These are phyloP conservation scores for Branchinecta lynchi DNA, from an alignment of 1,140 invertebrate species.

Conservation along the genomic window DNA sequence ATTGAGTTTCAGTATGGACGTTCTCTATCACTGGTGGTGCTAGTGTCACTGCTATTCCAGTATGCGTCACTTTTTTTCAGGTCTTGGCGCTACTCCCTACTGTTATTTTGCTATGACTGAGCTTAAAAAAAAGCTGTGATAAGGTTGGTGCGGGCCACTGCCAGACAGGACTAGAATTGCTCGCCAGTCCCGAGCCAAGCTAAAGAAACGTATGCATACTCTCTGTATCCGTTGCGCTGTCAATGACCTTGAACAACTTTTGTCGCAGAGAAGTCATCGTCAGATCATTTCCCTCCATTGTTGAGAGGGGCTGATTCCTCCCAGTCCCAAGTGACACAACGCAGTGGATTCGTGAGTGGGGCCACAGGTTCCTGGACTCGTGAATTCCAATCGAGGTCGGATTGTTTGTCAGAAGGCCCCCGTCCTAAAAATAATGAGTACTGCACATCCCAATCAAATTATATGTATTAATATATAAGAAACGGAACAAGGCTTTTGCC, in stretches of 20 bases:
- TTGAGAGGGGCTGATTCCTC: slow-evolving; percentile 32
- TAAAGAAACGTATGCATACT: slow-evolving; percentile 33
- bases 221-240: slow-evolving; percentile 80
- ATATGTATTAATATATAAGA: no score
- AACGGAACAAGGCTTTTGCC: no score
- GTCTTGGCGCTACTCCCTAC: no score
- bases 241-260: slow-evolving; percentile 67
- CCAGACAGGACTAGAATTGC: no score
- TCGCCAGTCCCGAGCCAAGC: neutral
- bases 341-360: slow-evolving; percentile 57
- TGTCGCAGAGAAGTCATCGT: slow-evolving; percentile 45
- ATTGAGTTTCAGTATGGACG: no score
- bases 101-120: no score
- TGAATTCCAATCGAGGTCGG: slow-evolving; percentile 75
- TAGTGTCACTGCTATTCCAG: no score
- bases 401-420: slow-evolving; percentile 77
- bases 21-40: no score
- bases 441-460: slow-evolving; percentile 9
- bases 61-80: no score
- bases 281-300: slow-evolving; percentile 25
- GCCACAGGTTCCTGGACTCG: slow-evolving; percentile 72
- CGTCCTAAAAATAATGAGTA: slow-evolving; percentile 41
- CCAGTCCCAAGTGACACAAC: slow-evolving; percentile 80
- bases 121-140: no score
- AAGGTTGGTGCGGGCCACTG: no score